Evolutionary conservation across 2,797 vertebrate species (phyloP).

Genomic region (Carapus acus): DNA sequence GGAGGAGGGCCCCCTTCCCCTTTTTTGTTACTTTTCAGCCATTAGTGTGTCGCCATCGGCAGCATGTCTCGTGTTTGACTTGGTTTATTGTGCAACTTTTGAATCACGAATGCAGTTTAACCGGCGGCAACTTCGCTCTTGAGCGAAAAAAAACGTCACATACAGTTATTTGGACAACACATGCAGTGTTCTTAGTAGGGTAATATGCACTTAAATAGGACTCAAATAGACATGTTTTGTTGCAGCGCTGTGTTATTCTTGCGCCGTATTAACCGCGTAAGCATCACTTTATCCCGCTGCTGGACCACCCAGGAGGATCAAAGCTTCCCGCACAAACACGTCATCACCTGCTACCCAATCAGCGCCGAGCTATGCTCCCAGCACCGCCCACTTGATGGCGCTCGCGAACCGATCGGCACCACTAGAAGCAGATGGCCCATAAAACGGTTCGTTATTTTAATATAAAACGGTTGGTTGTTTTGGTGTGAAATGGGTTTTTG

Average conservation of each 20-base stretch:
- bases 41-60: not conserved
- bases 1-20: not conserved
- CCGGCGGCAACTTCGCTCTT: too few relatives aligned
- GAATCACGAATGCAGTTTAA: too few relatives aligned
- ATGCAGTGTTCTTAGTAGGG: too few relatives aligned
- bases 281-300: slow-evolving; percentile 12
- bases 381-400: not conserved
- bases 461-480: too few relatives aligned
- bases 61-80: not conserved
- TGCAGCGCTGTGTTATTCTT: slow-evolving; percentile 32
- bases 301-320: slow-evolving; percentile 69
- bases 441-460: too few relatives aligned
- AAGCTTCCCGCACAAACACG: slow-evolving; percentile 65
- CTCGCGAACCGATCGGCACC: not conserved
- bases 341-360: slow-evolving; percentile 51
- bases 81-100: too few relatives aligned
- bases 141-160: too few relatives aligned
- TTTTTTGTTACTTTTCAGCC: slow-evolving; percentile 1
- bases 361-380: slow-evolving; percentile 3
- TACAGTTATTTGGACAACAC: not conserved
- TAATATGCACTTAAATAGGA: too few relatives aligned
- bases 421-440: not conserved
- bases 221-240: not conserved
- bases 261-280: slow-evolving; percentile 35
- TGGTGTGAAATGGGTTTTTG: too few relatives aligned